Conservation (phyloP, 2,888 invertebrate genomes). For the Eupithecia pulchellata region DNA sequence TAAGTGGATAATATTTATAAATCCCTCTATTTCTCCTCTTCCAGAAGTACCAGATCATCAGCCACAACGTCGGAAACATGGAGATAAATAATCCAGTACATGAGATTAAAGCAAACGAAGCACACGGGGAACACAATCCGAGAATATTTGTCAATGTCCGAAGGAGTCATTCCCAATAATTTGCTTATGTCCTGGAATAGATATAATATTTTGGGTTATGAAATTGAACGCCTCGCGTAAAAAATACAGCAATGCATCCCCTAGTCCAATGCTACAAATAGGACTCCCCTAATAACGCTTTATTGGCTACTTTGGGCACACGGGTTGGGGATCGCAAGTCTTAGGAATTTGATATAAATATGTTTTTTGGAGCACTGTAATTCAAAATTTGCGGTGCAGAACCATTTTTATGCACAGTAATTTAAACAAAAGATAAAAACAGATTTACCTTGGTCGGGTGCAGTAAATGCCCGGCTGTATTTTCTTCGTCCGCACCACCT, state of each 20-base stretch:
- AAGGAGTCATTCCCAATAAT: slow-evolving; percentile 96
- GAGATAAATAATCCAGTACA: slow-evolving; percentile 99
- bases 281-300: background rate
- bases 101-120: slow-evolving; percentile 99
- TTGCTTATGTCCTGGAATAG: slow-evolving; percentile 92
- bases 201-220: background rate
- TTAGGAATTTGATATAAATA: background rate
- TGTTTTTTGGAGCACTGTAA: background rate
- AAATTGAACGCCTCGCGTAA: background rate
- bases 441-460: slow-evolving; percentile 91
- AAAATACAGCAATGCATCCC: background rate
- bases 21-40: slow-evolving; percentile 86
- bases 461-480: slow-evolving; percentile 90
- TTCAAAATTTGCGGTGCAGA: background rate
- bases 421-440: background rate
- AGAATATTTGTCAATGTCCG: slow-evolving; percentile 99
- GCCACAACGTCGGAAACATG: slow-evolving; percentile 98
- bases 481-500: slow-evolving; percentile 87
- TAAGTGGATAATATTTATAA: slow-evolving; percentile 66
- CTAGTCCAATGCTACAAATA: background rate
- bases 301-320: background rate
- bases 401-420: background rate
- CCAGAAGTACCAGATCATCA: slow-evolving; percentile 95
- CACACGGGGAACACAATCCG: slow-evolving; percentile 99
- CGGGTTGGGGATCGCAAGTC: background rate